Conservation (phyloP, 2,797 vertebrate species). For the Pteronotus mesoamericanus region DNA sequence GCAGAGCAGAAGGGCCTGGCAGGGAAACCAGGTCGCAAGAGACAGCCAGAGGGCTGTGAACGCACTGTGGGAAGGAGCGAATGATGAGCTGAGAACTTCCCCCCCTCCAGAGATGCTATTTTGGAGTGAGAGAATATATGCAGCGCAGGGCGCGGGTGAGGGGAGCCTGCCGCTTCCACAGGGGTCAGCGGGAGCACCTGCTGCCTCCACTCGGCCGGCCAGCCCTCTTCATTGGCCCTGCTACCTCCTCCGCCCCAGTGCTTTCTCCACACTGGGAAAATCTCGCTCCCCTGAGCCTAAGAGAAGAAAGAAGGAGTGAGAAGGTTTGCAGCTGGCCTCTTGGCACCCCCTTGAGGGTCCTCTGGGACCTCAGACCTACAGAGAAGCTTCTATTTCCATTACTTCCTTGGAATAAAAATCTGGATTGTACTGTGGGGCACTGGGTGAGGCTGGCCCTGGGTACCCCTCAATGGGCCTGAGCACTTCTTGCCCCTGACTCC, state of each 20-base stretch:
- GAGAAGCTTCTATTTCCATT: not conserved
- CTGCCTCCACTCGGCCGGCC: not conserved
- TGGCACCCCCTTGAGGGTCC: not conserved
- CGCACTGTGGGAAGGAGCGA: constrained; percentile 58
- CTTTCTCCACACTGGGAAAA: not conserved
- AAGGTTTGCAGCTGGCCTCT: not conserved
- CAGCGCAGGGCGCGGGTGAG: constrained; percentile 41
- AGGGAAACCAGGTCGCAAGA: constrained; percentile 70
- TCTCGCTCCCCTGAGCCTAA: not conserved
- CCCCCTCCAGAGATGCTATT: constrained; percentile 67
- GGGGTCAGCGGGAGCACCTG: constrained; percentile 1
- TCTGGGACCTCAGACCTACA: not conserved
- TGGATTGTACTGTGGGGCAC: not conserved
- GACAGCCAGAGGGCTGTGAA: constrained; percentile 70
- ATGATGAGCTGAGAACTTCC: constrained; percentile 58
- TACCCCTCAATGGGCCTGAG: not conserved
- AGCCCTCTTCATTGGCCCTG: not conserved
- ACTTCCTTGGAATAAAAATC: not conserved
- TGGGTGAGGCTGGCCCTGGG: not conserved
- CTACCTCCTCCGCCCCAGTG: not conserved
- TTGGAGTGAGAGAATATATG: constrained; percentile 71
- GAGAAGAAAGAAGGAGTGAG: not conserved
- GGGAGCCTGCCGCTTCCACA: not conserved
- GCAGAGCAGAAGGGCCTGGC: constrained; percentile 47
- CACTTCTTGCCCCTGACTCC: not conserved